Evolutionary conservation across 2,113 vertebrate species (phyloP), one percentile per base, ranked within the genome.

Genomic region (Trachemys scripta): DNA sequence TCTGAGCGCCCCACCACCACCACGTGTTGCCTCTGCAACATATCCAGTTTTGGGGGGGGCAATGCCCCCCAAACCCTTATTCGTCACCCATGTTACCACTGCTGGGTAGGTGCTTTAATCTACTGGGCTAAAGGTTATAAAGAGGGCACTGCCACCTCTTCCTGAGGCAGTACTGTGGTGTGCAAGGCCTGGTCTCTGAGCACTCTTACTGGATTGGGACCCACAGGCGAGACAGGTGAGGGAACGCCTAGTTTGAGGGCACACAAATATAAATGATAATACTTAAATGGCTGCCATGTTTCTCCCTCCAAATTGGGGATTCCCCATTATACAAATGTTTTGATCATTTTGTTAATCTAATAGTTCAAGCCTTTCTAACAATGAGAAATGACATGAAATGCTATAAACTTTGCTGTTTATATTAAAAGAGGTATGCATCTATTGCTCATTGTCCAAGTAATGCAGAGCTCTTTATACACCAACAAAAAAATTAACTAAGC

Each of bases 381-480:
- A 72, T 38, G 65, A 38, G n/a, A 38, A 72, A 8, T 22, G 65
- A 20, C 20, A n/a, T 72, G n/a, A 38, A 72, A 72, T 8, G 38
- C 65, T 20, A 20, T 5, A 14, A 90, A 45, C 9, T 13, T 87
- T 87, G 80, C 38, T 86, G 29, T 87, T 91, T 27, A 22, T 84
- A 95, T 84, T 82, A 54, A 94, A 82, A 81, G 65, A 38, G 8
- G 11, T 75, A 19, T 85, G 86, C 49, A 20, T 75, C 14, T 90
- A 22, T 81, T 93, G 51, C 53, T 80, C 12, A 92, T 62, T 35
- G 45, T 59, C n/a, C 12, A 79, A 93, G 9, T 91, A 91, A 90
- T 86, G 90, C 90, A 95, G 65, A 19, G 57, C n/a, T 86, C 57
- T 84, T 91, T 53, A 84, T 84, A 93, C 83, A 65, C 79, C 90